These are phyloP conservation scores for Heliconius hewitsoni DNA, from an alignment of 1,140 invertebrate species.

Conservation along the genomic window DNA sequence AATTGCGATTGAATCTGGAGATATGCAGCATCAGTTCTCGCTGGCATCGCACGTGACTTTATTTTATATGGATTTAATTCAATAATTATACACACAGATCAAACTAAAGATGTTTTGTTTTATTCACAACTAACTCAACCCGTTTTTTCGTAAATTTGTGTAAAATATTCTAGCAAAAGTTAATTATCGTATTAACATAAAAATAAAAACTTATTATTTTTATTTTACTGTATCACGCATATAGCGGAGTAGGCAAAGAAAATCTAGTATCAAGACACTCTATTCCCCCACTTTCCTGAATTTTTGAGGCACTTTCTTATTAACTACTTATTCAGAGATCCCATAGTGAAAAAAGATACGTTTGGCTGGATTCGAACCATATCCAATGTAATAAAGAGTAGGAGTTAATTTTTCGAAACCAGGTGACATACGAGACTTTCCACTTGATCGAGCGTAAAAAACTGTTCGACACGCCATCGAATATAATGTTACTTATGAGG, in stretches of 20 bases:
- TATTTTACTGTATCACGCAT: too few relatives aligned
- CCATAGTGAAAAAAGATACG: slow-evolving; percentile 14
- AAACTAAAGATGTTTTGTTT: neutral
- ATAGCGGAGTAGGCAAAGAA: too few relatives aligned
- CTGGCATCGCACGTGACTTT: neutral
- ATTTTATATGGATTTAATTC: neutral
- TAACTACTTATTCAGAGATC: neutral
- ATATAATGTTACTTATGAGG: slow-evolving; percentile 61
- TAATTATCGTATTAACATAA: too few relatives aligned
- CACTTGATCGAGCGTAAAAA: slow-evolving; percentile 73
- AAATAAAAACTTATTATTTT: too few relatives aligned
- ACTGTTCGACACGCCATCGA: slow-evolving; percentile 61
- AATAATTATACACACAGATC: neutral
- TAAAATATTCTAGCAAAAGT: too few relatives aligned
- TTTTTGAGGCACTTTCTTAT: too few relatives aligned
- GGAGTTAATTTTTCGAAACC: slow-evolving; percentile 45
- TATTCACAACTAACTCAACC: too few relatives aligned
- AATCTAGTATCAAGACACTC: too few relatives aligned
- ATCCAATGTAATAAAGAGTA: slow-evolving; percentile 31
- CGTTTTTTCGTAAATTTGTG: too few relatives aligned
- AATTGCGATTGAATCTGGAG: slow-evolving; percentile 11
- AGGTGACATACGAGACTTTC: slow-evolving; percentile 73
- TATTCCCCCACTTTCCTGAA: too few relatives aligned
- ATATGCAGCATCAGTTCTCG: neutral
- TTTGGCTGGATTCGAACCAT: slow-evolving; percentile 26